These are phyloP conservation scores for Penaeus monodon DNA, from an alignment of 2,888 invertebrate species.

Conservation along the genomic window DNA sequence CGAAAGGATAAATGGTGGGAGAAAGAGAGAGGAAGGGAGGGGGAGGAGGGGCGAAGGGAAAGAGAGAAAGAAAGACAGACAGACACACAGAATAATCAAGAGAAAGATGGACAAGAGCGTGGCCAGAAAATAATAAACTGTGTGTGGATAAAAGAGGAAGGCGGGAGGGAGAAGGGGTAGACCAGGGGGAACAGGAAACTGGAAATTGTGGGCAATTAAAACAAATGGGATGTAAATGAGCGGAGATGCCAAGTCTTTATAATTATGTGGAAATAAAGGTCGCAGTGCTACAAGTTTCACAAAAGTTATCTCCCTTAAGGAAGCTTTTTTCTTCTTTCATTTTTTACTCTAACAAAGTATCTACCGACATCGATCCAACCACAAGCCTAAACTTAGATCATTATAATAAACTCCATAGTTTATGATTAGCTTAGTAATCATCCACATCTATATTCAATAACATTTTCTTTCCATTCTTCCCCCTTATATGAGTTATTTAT, in stretches of 20 bases:
- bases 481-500: too few relatives aligned
- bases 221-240: neutral
- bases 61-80: neutral
- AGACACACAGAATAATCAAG: neutral
- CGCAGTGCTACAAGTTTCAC: too few relatives aligned
- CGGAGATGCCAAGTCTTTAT: neutral
- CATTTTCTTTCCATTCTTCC: too few relatives aligned
- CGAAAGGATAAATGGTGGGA: neutral
- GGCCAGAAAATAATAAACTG: neutral
- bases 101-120: neutral
- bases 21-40: neutral
- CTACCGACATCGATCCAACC: too few relatives aligned
- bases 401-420: too few relatives aligned
- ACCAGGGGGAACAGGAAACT: neutral
- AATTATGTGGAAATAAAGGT: too few relatives aligned
- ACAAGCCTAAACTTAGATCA: too few relatives aligned
- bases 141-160: neutral
- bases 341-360: too few relatives aligned
- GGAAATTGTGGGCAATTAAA: neutral
- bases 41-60: neutral
- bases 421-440: too few relatives aligned
- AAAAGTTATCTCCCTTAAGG: too few relatives aligned
- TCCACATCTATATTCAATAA: too few relatives aligned
- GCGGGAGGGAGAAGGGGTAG: neutral
- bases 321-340: too few relatives aligned